These are phyloP conservation scores for Argyresthia goedartella DNA, from an alignment of 2,888 invertebrate species.

Conservation along the genomic window DNA sequence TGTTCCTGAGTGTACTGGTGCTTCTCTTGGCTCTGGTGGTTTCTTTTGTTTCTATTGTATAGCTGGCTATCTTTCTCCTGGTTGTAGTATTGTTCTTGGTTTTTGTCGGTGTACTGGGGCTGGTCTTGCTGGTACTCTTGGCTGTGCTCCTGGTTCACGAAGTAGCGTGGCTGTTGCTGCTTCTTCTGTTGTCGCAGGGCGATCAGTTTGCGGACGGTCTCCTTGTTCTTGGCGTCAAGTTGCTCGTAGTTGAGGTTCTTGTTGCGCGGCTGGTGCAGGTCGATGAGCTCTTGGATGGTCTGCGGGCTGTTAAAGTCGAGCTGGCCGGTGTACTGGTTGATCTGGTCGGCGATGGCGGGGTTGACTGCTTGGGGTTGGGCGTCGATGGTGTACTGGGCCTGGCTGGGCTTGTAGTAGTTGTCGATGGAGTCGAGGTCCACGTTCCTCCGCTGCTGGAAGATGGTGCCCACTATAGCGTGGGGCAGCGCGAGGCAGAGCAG, in stretches of 20 bases:
- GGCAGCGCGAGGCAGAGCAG: conserved; percentile 46
- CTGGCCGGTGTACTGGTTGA: neutral
- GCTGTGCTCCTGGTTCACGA: conserved; percentile 2
- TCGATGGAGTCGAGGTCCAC: conserved; percentile 26
- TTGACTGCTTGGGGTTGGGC: neutral
- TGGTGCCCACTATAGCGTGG: conserved; percentile 36
- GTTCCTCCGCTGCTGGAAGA: conserved; percentile 32
- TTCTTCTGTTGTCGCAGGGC: too few relatives aligned
- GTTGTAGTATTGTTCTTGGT: neutral
- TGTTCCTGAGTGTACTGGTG: neutral
- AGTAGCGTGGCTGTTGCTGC: too few relatives aligned
- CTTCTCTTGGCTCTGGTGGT: conserved; percentile 6
- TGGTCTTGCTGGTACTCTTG: conserved; percentile 21
- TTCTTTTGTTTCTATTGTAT: too few relatives aligned
- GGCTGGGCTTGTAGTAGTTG: conserved; percentile 11
- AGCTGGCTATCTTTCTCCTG: neutral
- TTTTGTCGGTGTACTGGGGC: conserved; percentile 8
- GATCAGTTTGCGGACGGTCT: too few relatives aligned
- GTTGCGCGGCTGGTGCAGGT: neutral
- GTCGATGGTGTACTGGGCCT: neutral
- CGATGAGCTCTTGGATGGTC: neutral
- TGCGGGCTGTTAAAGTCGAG: neutral
- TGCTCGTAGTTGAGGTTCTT: neutral
- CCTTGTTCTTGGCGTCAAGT: neutral
- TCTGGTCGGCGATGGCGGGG: neutral